Evolutionary conservation across 2,797 vertebrate species (phyloP), one percentile per base, ranked within the genome.

Genomic region (Myotis planiceps): DNA sequence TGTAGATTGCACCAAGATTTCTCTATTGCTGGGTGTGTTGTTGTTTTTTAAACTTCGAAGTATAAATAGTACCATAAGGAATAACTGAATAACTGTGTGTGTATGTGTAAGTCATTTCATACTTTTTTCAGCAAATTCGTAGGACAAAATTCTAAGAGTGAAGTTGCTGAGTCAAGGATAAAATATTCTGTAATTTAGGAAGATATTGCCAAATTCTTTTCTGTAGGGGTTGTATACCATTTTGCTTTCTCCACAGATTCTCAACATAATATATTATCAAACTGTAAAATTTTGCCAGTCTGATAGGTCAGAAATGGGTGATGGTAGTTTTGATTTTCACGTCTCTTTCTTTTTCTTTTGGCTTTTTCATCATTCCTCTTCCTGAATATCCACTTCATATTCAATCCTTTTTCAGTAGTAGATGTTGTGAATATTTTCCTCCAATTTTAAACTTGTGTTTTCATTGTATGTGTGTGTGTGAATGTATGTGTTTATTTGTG

Each of bases 141-240:
- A 76, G 69, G 18, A 4, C 55, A 93, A 32, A 81, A 55, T 82
- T 95, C 39, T 34, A 74, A 42, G 68, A 82, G 27, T 89, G 34
- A 95, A 75, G 53, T 72, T 86, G 18, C 34, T 37, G 25, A 86
- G 32, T 96, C 68, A 42, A 89, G 42, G 74, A 82, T 72, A 88
- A 80, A 58, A 58, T 53, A 72, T 37, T 91, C 60, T 81, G 18
- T 60, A 76, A 47, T 74, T 92, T 58, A 72, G 63, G 90, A 81
- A 80, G 39, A 27, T 81, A 47, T 49, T 83, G 25, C 13, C 37
- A 79, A 58, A 53, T 87, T 90, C 1, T 71, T 78, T 55, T 82
- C n/a, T 5, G 16, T 32, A 32, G 32, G 9, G 12, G 5, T 39
- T 79, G 21, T 87, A 16, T 87, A 16, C 14, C 3, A 13, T 75